Evolutionary conservation across 2,888 invertebrate species (phyloP).

Genomic region (Amaurobius ferox): DNA sequence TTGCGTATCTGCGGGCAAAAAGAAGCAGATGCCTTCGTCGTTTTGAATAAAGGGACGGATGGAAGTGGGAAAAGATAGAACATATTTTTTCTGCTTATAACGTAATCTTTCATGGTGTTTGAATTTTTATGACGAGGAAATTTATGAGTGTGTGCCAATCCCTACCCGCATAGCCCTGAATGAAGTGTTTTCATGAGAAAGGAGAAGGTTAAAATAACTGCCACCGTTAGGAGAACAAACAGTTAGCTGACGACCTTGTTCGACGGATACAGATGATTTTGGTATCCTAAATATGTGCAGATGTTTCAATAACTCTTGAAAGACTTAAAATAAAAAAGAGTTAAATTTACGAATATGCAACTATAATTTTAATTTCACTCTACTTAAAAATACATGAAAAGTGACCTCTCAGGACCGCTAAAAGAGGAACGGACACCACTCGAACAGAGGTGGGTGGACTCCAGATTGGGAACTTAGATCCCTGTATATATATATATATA

Average conservation of each 20-base stretch:
- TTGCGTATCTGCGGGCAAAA: neutral
- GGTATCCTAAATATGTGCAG: neutral
- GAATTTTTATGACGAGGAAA: neutral
- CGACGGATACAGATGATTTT: neutral
- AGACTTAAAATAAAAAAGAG: too few relatives aligned
- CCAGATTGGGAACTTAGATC: too few relatives aligned
- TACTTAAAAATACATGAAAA: too few relatives aligned
- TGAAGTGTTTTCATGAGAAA: neutral
- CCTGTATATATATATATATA: too few relatives aligned
- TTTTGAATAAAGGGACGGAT: neutral
- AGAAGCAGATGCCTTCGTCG: neutral
- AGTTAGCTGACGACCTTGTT: neutral
- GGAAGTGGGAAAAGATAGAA: too few relatives aligned
- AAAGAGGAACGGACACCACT: too few relatives aligned
- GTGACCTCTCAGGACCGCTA: too few relatives aligned
- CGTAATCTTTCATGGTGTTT: neutral
- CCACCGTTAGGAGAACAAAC: neutral
- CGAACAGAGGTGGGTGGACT: too few relatives aligned
- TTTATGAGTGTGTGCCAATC: neutral
- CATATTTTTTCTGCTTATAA: neutral
- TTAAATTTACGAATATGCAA: too few relatives aligned
- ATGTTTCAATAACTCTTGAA: too few relatives aligned
- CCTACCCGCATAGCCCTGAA: neutral
- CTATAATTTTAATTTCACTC: too few relatives aligned
- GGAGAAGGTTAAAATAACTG: slow-evolving; percentile 2